Conservation (phyloP, 2,888 invertebrate genomes). For the Parnassius smintheus region DNA sequence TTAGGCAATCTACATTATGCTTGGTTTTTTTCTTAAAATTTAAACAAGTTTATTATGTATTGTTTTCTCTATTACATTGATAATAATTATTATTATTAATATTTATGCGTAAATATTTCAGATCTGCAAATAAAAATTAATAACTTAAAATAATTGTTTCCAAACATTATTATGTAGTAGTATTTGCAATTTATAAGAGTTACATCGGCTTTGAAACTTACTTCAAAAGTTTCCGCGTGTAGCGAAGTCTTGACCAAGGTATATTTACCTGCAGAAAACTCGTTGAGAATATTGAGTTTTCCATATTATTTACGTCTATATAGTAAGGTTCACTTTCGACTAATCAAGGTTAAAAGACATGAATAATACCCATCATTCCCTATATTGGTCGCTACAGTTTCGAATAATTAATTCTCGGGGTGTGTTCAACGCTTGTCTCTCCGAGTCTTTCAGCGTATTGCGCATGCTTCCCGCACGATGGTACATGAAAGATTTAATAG, state of each 20-base stretch:
- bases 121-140: too few species aligned
- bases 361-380: constrained; percentile 52
- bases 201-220: constrained; percentile 11
- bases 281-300: constrained; percentile 17
- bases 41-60: too few species aligned
- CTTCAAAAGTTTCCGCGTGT: background rate
- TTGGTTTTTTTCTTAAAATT: too few species aligned
- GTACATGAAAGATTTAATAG: constrained; percentile 57
- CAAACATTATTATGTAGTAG: too few species aligned
- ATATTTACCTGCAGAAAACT: constrained; percentile 10
- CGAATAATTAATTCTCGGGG: constrained; percentile 73
- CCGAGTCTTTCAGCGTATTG: constrained; percentile 46
- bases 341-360: constrained; percentile 53
- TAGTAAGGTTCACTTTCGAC: constrained; percentile 37
- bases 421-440: constrained; percentile 60
- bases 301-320: constrained; percentile 32
- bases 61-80: too few species aligned
- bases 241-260: background rate
- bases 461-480: constrained; percentile 60
- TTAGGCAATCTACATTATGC: too few species aligned
- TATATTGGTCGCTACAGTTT: constrained; percentile 53
- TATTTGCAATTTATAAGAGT: background rate
- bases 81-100: too few species aligned
- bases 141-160: too few species aligned
- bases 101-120: too few species aligned